Conservation (phyloP, 2,113 vertebrate genomes). For the Brachyhypopomus gauderio region DNA sequence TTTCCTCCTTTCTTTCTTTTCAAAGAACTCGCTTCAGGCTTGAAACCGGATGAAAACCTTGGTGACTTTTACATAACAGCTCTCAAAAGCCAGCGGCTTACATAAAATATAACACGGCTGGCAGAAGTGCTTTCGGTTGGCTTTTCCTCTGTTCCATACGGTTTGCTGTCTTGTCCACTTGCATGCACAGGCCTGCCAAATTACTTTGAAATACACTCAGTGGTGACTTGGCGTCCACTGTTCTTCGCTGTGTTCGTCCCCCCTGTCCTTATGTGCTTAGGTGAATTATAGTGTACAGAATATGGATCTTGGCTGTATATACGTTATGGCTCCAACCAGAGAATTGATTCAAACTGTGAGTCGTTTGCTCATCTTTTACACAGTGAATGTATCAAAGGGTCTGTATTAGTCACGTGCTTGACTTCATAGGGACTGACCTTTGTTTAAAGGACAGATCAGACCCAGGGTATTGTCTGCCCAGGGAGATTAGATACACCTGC, state of each 20-base stretch:
- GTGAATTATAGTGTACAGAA: conserved; percentile 26
- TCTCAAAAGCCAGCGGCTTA: neutral
- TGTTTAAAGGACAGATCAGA: conserved; percentile 28
- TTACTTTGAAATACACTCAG: neutral
- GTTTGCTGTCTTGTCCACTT: neutral
- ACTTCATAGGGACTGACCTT: conserved; percentile 18
- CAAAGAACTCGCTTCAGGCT: neutral
- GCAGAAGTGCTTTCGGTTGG: neutral
- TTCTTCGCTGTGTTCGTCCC: neutral
- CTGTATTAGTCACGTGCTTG: conserved; percentile 6
- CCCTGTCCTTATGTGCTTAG: neutral
- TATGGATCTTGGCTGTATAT: neutral
- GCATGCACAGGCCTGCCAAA: neutral
- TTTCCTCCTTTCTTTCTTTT: neutral
- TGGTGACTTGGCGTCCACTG: conserved; percentile 6
- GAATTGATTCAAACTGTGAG: conserved; percentile 10
- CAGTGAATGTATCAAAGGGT: neutral
- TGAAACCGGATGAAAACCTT: neutral
- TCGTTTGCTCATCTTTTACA: conserved; percentile 15
- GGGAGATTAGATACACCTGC: conserved; percentile 13
- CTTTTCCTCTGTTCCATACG: neutral
- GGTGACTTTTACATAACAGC: neutral
- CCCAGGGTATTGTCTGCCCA: conserved; percentile 12
- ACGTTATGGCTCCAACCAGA: conserved; percentile 8
- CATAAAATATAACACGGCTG: neutral